Base-by-base conservation (phyloP, 1,140 invertebrate species). In the Cydia pomonella region DNA sequence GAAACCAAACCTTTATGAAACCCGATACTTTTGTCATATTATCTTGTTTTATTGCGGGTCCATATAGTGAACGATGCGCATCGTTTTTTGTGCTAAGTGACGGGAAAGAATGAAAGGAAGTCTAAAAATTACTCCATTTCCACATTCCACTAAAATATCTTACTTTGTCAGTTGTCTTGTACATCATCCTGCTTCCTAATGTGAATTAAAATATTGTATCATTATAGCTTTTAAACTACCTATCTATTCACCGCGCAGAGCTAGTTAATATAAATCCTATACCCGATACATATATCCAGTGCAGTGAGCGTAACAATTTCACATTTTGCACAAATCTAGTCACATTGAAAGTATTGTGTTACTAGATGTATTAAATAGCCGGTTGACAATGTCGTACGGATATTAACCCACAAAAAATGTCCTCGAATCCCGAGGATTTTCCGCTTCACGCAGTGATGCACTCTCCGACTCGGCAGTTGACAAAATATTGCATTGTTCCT, bases 401-500 rank as follows among this genome's bases (percentile, higher is more conserved):
- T 92, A 93, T 92, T 90, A 93, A 88, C 87, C 87, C 83, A 91
- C 87, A 93, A 93, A 93, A 93, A 93, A 88, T 90, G 89, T 93
- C 91, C 90, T 93, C 90, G 84, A 91, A 91, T 90, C 89, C 90
- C 89, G 88, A 92, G 91, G 91, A 93, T 93, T 93, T 93, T 92
- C 90, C 90, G 91, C 91, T 93, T 93, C 90, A 93, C 90, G 91
- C 88, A 88, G 86, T 82, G 81, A 80, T 92, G 91, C 88, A 90
- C 91, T 92, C 91, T 83, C 83, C 81, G 82, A 87, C 83, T 87
- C 85, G 88, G 84, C 91, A 93, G 91, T 93, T 93, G 91, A 93
- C 91, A 93, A 92, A 93, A 93, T 93, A 93, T 93, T 91, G 89
- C 85, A 92, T 93, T 93, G 91, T 93, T 88, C 90, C 90, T 92